A percentile compares a stretch with the other conserved stretches of the same genome.
Evolutionary conservation across 2,888 invertebrate genomes (phyloP).

Genomic region (Megastigmus dorsalis): DNA sequence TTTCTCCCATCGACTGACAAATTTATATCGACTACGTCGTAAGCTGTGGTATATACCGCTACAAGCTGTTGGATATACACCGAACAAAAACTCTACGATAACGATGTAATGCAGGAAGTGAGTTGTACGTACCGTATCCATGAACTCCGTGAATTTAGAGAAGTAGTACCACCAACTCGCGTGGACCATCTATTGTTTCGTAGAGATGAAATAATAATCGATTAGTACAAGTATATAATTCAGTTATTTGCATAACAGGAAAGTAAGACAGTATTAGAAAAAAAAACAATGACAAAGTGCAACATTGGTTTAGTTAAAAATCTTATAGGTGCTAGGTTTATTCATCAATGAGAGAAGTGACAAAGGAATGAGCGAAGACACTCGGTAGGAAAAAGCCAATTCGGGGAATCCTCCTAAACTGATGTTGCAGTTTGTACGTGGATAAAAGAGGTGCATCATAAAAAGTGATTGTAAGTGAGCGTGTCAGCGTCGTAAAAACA

Average conservation of each 20-base stretch:
- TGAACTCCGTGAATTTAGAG: conserved; percentile 96
- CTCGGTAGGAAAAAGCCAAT: neutral
- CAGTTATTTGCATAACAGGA: no score
- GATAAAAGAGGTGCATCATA: conserved; percentile 28
- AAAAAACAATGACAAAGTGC: conserved; percentile 15
- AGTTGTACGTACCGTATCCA: conserved; percentile 89
- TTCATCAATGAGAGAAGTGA: neutral
- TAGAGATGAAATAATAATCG: conserved; percentile 11
- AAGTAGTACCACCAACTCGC: conserved; percentile 98
- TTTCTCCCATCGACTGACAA: no score
- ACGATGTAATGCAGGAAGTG: no score
- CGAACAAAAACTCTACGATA: no score
- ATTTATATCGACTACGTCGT: no score
- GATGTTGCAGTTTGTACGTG: conserved; percentile 30
- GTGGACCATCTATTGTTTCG: conserved; percentile 86
- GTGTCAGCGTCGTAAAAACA: conserved; percentile 41
- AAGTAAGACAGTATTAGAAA: no score
- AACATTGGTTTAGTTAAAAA: conserved; percentile 29
- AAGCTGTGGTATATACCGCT: no score
- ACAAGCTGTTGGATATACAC: no score
- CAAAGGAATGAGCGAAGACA: neutral
- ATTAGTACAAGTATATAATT: conserved; percentile 11
- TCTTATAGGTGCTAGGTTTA: no score
- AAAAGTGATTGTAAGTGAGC: conserved; percentile 34
- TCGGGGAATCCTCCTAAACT: neutral